Evolutionary conservation across 2,113 vertebrate genomes (phyloP), one percentile per base, ranked within the genome.

Genomic region (Mustela nigripes): DNA sequence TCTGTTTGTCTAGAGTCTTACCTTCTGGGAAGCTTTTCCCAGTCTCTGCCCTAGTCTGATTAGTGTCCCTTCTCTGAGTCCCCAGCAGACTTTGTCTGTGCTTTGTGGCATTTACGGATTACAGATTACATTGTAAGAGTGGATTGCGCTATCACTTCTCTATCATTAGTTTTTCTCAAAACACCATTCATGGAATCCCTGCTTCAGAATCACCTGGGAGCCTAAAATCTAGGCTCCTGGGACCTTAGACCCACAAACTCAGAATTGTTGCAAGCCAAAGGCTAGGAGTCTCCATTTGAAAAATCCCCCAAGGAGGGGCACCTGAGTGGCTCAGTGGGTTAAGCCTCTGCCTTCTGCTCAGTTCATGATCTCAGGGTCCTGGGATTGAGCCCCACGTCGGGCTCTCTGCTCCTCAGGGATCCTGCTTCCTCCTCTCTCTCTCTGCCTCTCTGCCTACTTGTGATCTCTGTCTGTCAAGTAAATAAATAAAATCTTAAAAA

Each of bases 161-260:
- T 31, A 69, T 79, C 62, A 73, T 81, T 76, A 50, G 33, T 36
- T 83, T 92, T 86, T 56, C 62, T 96, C 56, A 73, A 90, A 90
- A 84, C 85, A 31, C 53, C 31, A 67, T 53, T 79, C 24, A 11
- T 56, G 53, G 24, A 11, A 5, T 56, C 45, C 8, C 58, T 91
- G 31, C 71, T 96, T 85, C 67, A 83, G 83, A 89, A 42, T 94
- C 56, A 69, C 42, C 19, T 21, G 58, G 18, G 12, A 60, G 42
- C 58, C 91, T 82, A 76, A 89, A 78, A 88, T 12, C n/a, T 28
- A 94, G 65, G 1, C 45, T 96, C 42, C 67, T 84, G 42, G 53
- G 7, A 83, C n/a, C 15, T 45, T 4, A 89, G 60, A 48, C 6
- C 36, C 71, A 79, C n/a, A 26, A 50, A 45, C 60, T 78, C 96